Evolutionary conservation across 2,113 vertebrate genomes (phyloP).

Genomic region (Rhizomys pruinosus): DNA sequence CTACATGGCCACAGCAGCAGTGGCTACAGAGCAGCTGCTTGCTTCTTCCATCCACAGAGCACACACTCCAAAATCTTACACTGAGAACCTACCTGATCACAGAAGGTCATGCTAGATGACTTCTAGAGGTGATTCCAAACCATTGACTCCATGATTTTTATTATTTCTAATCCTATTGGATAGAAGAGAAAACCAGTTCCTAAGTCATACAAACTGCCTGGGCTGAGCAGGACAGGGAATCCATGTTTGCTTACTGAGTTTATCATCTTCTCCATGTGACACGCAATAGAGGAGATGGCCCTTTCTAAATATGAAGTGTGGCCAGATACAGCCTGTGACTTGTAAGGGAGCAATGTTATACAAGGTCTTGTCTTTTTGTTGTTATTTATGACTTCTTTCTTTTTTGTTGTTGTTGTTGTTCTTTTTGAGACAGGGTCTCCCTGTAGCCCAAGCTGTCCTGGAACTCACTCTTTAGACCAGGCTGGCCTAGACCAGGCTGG

Average conservation of each 20-base stretch:
- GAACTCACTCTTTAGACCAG: no score
- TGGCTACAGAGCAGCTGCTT: not conserved
- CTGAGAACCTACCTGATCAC: not conserved
- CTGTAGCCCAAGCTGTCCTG: no score
- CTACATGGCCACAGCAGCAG: not conserved
- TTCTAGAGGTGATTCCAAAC: not conserved
- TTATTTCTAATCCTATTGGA: not conserved
- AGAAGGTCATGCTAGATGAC: not conserved
- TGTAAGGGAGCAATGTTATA: not conserved
- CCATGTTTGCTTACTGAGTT: not conserved
- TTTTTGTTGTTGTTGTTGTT: no score
- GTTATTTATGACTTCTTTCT: no score
- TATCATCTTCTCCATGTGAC: not conserved
- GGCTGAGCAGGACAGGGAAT: not conserved
- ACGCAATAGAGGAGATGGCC: rapidly evolving
- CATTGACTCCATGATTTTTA: not conserved
- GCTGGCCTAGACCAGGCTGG: no score
- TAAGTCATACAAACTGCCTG: not conserved
- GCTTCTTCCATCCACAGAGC: not conserved
- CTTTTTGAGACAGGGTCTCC: no score
- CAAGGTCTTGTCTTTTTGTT: not conserved
- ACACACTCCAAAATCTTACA: not conserved
- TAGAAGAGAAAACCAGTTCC: not conserved
- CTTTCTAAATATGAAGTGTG: not conserved
- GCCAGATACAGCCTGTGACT: not conserved